Conservation (phyloP, 2,797 vertebrate species). For the Ciconia nigra region DNA sequence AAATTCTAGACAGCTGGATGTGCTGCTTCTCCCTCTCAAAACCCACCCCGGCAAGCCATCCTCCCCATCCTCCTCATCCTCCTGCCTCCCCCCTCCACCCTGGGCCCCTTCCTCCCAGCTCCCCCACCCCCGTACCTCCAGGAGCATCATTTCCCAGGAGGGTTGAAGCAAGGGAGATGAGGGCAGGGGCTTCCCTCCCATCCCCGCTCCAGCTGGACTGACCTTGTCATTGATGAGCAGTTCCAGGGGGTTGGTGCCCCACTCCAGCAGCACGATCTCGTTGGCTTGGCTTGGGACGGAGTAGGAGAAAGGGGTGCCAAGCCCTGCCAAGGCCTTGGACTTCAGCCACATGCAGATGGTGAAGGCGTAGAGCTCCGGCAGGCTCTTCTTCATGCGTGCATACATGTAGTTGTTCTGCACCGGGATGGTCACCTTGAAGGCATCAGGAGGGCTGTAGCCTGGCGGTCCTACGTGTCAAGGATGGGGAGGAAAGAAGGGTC, state of each 20-base stretch:
- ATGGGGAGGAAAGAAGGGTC: not conserved
- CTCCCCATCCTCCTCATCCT: not conserved
- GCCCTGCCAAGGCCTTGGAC: slow-evolving; percentile 76
- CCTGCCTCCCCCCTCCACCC: not conserved
- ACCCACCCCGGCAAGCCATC: fast-evolving
- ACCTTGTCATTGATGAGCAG: slow-evolving; percentile 97
- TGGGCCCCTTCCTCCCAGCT: not conserved
- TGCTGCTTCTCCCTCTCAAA: not conserved
- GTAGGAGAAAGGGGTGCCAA: slow-evolving; percentile 93
- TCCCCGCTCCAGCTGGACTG: not conserved
- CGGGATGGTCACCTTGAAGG: slow-evolving; percentile 89
- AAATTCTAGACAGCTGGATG: not conserved
- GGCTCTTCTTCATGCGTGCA: slow-evolving; percentile 81
- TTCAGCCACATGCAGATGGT: slow-evolving; percentile 93
- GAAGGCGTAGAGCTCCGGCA: slow-evolving; percentile 88
- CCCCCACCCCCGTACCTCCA: not conserved
- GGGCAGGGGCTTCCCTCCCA: not conserved
- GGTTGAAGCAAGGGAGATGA: not conserved
- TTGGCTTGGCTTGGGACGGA: slow-evolving; percentile 88
- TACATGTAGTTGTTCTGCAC: slow-evolving; percentile 95
- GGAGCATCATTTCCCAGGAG: not conserved
- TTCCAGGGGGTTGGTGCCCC: slow-evolving; percentile 86
- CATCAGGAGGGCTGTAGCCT: slow-evolving; percentile 74
- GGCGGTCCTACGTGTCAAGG: slow-evolving; percentile 16
- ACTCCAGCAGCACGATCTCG: slow-evolving; percentile 91